Conservation (phyloP, 30 jellyfish, hydroid and myxozoan species). For the Sanderia malayensis region DNA sequence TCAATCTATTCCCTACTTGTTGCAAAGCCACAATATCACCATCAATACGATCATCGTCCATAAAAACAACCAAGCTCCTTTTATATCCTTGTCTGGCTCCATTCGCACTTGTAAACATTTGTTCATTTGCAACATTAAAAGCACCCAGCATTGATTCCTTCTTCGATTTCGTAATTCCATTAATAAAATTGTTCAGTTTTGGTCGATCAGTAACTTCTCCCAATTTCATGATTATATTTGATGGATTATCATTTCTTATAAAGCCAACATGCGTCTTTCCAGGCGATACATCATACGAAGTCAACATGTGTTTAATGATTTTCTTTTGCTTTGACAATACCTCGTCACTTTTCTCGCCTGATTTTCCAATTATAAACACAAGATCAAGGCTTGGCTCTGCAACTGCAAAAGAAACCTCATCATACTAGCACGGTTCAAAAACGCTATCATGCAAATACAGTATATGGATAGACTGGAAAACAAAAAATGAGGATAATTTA, state of each 20-base stretch:
- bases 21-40: slow-evolving; percentile 32
- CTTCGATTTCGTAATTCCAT: neutral
- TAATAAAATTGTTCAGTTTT: neutral
- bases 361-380: slow-evolving; percentile 60
- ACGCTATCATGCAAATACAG: neutral
- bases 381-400: slow-evolving; percentile 50
- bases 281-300: slow-evolving; percentile 60
- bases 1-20: slow-evolving; percentile 22
- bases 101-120: slow-evolving; percentile 31
- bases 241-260: slow-evolving; percentile 26
- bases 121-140: slow-evolving; percentile 16
- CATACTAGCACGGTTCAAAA: neutral
- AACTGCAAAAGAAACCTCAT: slow-evolving; percentile 5
- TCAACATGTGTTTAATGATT: slow-evolving; percentile 46
- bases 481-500: neutral
- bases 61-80: slow-evolving; percentile 56
- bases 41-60: slow-evolving; percentile 8
- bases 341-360: slow-evolving; percentile 29
- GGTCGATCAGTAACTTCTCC: slow-evolving; percentile 8
- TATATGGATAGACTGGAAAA: too few species aligned
- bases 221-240: slow-evolving; percentile 32
- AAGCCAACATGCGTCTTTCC: slow-evolving; percentile 72
- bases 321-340: slow-evolving; percentile 36
- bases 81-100: slow-evolving; percentile 77
- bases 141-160: slow-evolving; percentile 17